Evolutionary conservation across 1,140 invertebrate genomes (phyloP), one percentile per base, ranked within the genome.

Genomic region (honey bee (Apis mellifera)): DNA sequence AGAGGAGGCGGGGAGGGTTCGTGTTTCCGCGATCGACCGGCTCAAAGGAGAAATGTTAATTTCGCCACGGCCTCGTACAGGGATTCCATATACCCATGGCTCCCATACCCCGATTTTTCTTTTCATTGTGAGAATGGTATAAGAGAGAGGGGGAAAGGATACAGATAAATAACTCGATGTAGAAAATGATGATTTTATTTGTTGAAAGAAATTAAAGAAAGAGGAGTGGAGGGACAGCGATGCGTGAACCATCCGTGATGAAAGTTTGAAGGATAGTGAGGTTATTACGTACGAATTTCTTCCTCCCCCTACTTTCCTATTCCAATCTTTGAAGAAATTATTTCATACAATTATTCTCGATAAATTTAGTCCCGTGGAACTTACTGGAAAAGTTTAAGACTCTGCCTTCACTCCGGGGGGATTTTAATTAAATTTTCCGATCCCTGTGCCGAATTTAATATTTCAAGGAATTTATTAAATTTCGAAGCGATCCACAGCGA

Each of bases 11-110:
- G 66, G 50, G n/a, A 48, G 9, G 69, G n/a, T 59, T 86, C 81
- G 81, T 86, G 78, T 87, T 87, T 86, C 84, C 52, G 57, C 85
- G 82, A 86, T 86, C 84, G 65, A 86, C 74, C 75, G 54, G 64
- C 64, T 86, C 85, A 87, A 87, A 87, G 85, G 84, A 86, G 80
- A 86, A 86, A 86, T 77, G 84, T 86, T 86, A 76, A 86, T 86
- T 86, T 86, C 75, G 84, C 72, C 55, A 69, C 54, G 48, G 54
- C 48, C 68, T 17, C 48, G 42, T 15, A 50, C 17, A 59, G 54
- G 54, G 21, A 73, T 73, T 59, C 71, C 71, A 8, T 52, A 8
- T 52, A 70, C 9, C n/a, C n/a, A 32, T 4, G 32, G 32, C 48
- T 70, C n/a, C 48, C 68, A 8, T 32, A 32, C 1, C 68, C 7